Conservation (phyloP, 2,113 vertebrate genomes). For the Mesitornis unicolor region DNA sequence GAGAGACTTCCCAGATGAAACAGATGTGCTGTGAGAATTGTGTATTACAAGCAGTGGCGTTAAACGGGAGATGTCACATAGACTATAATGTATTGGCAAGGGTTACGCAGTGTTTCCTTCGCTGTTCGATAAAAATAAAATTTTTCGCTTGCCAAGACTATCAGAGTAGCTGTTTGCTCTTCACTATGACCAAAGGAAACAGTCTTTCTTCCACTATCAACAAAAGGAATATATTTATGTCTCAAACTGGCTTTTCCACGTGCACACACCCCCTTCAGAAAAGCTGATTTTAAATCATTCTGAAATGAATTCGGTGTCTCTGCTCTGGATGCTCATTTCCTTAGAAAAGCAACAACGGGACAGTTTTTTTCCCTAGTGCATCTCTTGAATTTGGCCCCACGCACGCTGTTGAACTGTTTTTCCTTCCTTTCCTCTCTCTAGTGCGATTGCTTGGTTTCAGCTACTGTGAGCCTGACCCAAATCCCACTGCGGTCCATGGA, state of each 20-base stretch:
- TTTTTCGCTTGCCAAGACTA: constrained; percentile 29
- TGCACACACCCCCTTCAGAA: constrained; percentile 3
- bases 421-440: constrained; percentile 28
- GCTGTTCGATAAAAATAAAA: constrained; percentile 1
- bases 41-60: background rate
- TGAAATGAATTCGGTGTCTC: background rate
- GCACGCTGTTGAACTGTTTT: background rate
- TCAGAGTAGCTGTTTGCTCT: constrained; percentile 25
- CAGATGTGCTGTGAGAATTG: background rate
- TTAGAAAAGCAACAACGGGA: constrained; percentile 19
- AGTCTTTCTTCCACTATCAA: constrained; percentile 56
- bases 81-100: background rate
- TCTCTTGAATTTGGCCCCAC: constrained; percentile 27
- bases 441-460: background rate
- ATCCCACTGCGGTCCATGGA: background rate
- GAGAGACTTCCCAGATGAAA: background rate
- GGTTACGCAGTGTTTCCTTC: background rate
- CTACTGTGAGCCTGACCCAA: constrained; percentile 22
- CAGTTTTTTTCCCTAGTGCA: background rate
- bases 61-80: background rate
- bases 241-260: constrained; percentile 8
- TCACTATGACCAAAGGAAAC: constrained; percentile 40
- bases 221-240: constrained; percentile 44
- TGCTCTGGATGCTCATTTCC: constrained; percentile 22
- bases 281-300: background rate